These are phyloP conservation scores for Eupithecia exiguata DNA, from an alignment of 2,888 invertebrate species.

Conservation along the genomic window DNA sequence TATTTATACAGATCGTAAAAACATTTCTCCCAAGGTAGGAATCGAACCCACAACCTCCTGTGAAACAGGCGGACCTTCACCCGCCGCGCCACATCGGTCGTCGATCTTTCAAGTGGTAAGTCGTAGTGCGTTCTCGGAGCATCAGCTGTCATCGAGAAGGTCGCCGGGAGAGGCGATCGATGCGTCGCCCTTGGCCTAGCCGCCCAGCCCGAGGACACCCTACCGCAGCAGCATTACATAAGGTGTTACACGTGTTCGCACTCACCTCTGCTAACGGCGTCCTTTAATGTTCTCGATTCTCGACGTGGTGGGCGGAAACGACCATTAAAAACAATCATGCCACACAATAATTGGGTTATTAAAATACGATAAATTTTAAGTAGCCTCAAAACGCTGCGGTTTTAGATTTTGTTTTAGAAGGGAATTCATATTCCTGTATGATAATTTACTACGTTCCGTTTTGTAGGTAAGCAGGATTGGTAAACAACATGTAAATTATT, in stretches of 20 bases:
- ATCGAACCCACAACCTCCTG: too few species aligned
- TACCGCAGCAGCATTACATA: conserved; percentile 72
- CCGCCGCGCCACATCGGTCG: too few species aligned
- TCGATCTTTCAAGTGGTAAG: not conserved
- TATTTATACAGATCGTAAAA: too few species aligned
- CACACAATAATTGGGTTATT: conserved; percentile 18
- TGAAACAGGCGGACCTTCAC: too few species aligned
- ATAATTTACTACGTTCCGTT: not conserved
- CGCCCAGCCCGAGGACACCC: conserved; percentile 65
- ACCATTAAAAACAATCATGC: conserved; percentile 20
- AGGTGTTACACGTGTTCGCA: conserved; percentile 46
- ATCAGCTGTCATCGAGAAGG: conserved; percentile 45
- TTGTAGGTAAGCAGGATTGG: conserved; percentile 10
- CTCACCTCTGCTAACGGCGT: conserved; percentile 31
- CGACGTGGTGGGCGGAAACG: conserved; percentile 8
- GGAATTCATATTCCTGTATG: not conserved
- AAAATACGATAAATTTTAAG: conserved; percentile 21
- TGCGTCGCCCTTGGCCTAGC: conserved; percentile 78
- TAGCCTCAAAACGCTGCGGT: conserved; percentile 1
- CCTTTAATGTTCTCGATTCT: conserved; percentile 29
- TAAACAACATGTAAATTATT: conserved; percentile 27
- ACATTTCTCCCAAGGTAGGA: too few species aligned
- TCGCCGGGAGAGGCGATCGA: conserved; percentile 60
- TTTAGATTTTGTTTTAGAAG: not conserved
- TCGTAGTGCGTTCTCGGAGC: conserved; percentile 48